Percentiles rank a stretch among this genome's conserved stretches.
phyloP scores from a whole-genome alignment of 1,140 invertebrate genomes.

The Drosophila subobscura region DNA sequence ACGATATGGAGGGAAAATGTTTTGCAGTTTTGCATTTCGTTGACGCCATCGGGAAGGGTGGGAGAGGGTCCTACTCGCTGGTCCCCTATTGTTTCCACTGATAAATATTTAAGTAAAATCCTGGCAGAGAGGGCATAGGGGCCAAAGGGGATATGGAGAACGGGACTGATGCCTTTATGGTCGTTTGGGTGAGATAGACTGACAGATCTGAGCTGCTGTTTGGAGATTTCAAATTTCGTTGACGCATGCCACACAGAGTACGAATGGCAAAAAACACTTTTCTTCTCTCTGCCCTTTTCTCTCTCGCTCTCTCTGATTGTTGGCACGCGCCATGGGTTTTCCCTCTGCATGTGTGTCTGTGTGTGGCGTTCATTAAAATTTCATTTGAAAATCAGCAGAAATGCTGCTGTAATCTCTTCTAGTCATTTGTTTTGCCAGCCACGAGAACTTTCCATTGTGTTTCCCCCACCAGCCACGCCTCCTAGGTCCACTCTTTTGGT shows the following conservation, averaged over 20 bases:
- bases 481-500: constrained; percentile 1
- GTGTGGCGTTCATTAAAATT: constrained; percentile 73
- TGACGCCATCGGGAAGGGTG: background rate
- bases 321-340: constrained; percentile 20
- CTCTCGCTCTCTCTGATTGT: constrained; percentile 31
- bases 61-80: constrained; percentile 1
- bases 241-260: constrained; percentile 24
- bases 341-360: constrained; percentile 10
- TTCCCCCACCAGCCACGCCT: background rate
- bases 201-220: constrained; percentile 23
- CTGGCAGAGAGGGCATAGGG: background rate
- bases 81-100: constrained; percentile 12
- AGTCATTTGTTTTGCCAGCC: constrained; percentile 68
- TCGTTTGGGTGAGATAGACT: background rate
- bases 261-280: constrained; percentile 39
- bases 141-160: background rate
- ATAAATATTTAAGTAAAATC: constrained; percentile 71
- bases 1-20: constrained; percentile 49
- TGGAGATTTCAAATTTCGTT: constrained; percentile 43
- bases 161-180: constrained; percentile 8
- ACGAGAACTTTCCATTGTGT: constrained; percentile 51
- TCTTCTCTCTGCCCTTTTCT: background rate
- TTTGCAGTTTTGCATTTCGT: constrained; percentile 57
- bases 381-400: constrained; percentile 77
- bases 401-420: constrained; percentile 71